phyloP scores from a whole-genome alignment of 2,888 invertebrate genomes.

The Oligia latruncula region DNA sequence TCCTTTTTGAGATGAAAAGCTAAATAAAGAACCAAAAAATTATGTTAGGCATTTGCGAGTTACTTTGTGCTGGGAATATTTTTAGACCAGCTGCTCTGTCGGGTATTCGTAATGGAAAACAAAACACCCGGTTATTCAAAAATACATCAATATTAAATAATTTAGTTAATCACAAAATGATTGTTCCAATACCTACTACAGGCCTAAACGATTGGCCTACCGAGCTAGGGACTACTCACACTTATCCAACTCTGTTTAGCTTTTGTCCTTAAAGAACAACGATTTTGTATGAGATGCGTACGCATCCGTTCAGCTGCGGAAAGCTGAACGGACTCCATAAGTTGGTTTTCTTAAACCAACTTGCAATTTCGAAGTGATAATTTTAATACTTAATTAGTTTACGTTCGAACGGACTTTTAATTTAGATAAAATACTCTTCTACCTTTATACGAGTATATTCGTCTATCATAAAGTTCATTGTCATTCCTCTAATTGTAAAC shows the following conservation, averaged over 20 bases:
- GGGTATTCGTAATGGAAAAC: not conserved
- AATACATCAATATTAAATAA: not conserved
- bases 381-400: not conserved
- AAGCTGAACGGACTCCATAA: too few species aligned
- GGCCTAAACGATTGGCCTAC: not conserved
- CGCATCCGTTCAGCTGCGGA: too few species aligned
- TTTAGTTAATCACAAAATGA: constrained; percentile 2
- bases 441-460: not conserved
- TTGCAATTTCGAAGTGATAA: not conserved
- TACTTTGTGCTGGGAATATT: not conserved
- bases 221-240: too few species aligned
- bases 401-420: not conserved
- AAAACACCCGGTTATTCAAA: not conserved
- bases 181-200: not conserved
- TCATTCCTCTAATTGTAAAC: constrained; percentile 59
- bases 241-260: too few species aligned
- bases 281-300: too few species aligned
- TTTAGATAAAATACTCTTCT: not conserved
- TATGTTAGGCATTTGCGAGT: not conserved
- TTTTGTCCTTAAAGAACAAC: too few species aligned
- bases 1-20: not conserved
- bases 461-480: constrained; percentile 58
- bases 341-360: too few species aligned
- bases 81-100: not conserved
- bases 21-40: not conserved